Evolutionary conservation across 2,888 invertebrate genomes (phyloP).

Genomic region (Anthophora plumipes): DNA sequence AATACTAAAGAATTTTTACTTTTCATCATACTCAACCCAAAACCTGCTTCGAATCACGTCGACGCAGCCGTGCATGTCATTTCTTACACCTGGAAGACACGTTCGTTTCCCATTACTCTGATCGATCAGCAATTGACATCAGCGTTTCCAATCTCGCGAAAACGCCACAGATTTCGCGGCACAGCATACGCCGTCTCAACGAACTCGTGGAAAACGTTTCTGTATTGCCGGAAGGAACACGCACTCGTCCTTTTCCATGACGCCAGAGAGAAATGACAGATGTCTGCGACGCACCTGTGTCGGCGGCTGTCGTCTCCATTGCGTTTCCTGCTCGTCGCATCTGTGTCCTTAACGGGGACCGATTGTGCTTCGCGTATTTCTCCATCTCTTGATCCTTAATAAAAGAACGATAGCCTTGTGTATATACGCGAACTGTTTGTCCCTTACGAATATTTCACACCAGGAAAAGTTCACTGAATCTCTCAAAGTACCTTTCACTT

Average conservation of each 20-base stretch:
- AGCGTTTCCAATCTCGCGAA: constrained; percentile 33
- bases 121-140: constrained; percentile 52
- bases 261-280: constrained; percentile 62
- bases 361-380: constrained; percentile 18
- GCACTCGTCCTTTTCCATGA: constrained; percentile 25
- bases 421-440: background rate
- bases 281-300: constrained; percentile 61
- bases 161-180: constrained; percentile 25
- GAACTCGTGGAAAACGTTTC: constrained; percentile 27
- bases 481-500: no score
- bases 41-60: background rate
- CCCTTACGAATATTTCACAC: background rate
- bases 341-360: constrained; percentile 45
- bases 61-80: no score
- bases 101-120: constrained; percentile 35
- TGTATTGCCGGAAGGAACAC: constrained; percentile 39
- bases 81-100: constrained; percentile 24
- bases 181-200: background rate
- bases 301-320: constrained; percentile 48
- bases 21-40: background rate
- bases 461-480: background rate
- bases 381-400: constrained; percentile 8
- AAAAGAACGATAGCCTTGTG: constrained; percentile 14
- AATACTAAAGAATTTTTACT: no score
- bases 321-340: constrained; percentile 44